phyloP scores from a whole-genome alignment of 2,888 invertebrate species.

The Metopia argyrocephala region DNA sequence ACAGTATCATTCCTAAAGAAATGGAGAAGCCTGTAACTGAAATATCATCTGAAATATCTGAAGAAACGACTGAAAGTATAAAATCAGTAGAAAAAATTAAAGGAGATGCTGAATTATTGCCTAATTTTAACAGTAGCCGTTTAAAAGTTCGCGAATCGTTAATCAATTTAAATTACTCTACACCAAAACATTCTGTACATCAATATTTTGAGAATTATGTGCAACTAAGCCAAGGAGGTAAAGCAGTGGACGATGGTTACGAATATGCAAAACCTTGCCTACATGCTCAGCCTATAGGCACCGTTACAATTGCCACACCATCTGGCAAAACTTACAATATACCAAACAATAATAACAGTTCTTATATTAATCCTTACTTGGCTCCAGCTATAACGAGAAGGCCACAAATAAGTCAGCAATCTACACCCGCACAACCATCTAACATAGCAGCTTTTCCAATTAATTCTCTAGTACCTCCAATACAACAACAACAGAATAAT shows the following conservation, averaged over 20 bases:
- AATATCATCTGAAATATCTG: conserved; percentile 51
- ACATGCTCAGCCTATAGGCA: conserved; percentile 66
- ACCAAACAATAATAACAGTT: conserved; percentile 72
- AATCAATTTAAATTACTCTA: conserved; percentile 71
- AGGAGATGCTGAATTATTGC: conserved; percentile 76
- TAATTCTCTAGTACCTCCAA: conserved; percentile 66
- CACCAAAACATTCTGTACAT: conserved; percentile 70
- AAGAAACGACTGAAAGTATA: conserved; percentile 34
- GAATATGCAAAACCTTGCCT: conserved; percentile 70
- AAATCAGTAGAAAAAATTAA: conserved; percentile 73
- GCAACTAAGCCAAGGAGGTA: conserved; percentile 63
- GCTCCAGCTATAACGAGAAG: conserved; percentile 73
- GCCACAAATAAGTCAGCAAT: conserved; percentile 66
- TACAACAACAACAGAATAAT: conserved; percentile 54
- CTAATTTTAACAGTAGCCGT: conserved; percentile 64
- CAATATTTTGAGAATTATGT: conserved; percentile 73
- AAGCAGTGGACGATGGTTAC: conserved; percentile 70
- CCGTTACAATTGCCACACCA: conserved; percentile 72
- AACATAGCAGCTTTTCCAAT: conserved; percentile 60
- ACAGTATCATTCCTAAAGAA: conserved; percentile 38
- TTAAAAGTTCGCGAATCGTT: conserved; percentile 70
- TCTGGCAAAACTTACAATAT: conserved; percentile 74
- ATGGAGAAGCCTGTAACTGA: conserved; percentile 61
- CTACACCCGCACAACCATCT: conserved; percentile 25
- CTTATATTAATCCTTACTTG: conserved; percentile 74